phyloP scores from a whole-genome alignment of 1,140 invertebrate genomes.

The Drosophila carrolli region DNA sequence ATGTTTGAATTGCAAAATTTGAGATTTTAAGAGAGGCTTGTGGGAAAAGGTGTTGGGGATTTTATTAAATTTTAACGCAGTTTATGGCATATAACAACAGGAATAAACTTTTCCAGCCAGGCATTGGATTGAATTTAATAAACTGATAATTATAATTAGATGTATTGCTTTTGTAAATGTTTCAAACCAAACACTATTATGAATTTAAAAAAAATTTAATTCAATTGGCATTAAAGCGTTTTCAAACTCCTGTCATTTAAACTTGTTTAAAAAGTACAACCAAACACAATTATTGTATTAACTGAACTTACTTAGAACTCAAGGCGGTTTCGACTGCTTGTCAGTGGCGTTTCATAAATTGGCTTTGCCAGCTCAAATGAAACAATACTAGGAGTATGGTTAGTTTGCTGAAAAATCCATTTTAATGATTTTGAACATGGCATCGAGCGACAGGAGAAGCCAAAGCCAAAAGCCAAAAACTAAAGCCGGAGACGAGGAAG shows the following conservation, averaged over 20 bases:
- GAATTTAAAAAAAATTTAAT: too few species aligned
- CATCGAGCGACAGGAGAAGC: conserved; percentile 23
- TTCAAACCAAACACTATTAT: too few species aligned
- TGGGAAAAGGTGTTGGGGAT: background rate
- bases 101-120: background rate
- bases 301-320: conserved; percentile 30
- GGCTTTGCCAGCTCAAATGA: conserved; percentile 40
- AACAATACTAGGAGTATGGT: conserved; percentile 19
- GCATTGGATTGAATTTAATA: background rate
- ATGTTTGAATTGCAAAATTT: conserved; percentile 27
- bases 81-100: background rate
- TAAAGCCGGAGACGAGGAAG: conserved; percentile 38
- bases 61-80: background rate
- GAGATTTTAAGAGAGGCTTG: background rate
- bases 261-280: background rate
- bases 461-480: conserved; percentile 35
- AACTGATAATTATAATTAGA: background rate
- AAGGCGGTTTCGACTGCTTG: background rate
- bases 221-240: background rate
- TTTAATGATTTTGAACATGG: conserved; percentile 48
- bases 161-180: too few species aligned
- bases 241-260: conserved; percentile 1
- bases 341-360: conserved; percentile 51
- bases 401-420: conserved; percentile 46
- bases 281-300: too few species aligned